Percentiles rank a stretch among this genome's conserved stretches.
These are phyloP conservation scores for Gracilinanus agilis DNA, from an alignment of 2,113 vertebrate species.

Conservation along the genomic window DNA sequence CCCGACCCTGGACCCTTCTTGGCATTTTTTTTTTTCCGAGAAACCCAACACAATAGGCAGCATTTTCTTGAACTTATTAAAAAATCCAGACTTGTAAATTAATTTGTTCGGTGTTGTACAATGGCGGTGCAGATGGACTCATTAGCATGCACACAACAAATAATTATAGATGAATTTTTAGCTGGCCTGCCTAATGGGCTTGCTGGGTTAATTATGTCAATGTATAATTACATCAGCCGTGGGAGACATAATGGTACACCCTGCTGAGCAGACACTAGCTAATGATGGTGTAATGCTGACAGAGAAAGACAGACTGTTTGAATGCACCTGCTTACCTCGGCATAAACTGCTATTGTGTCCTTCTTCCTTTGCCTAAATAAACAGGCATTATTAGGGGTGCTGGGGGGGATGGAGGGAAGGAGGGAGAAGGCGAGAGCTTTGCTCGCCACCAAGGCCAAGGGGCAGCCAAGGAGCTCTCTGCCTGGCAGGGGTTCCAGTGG, in stretches of 20 bases:
- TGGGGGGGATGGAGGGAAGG: neutral
- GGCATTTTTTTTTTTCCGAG: slow-evolving; percentile 71
- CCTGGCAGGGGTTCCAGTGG: neutral
- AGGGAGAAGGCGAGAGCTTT: neutral
- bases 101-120: slow-evolving; percentile 99
- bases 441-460: slow-evolving; percentile 45
- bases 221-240: slow-evolving; percentile 99
- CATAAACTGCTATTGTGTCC: slow-evolving; percentile 79
- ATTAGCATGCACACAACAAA: slow-evolving; percentile 99
- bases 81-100: slow-evolving; percentile 99
- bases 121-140: slow-evolving; percentile 99
- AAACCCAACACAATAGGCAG: slow-evolving; percentile 85
- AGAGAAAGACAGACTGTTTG: slow-evolving; percentile 89
- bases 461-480: neutral
- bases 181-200: slow-evolving; percentile 99
- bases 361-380: slow-evolving; percentile 65
- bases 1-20: slow-evolving; percentile 67
- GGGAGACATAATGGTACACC: slow-evolving; percentile 96
- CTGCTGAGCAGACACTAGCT: slow-evolving; percentile 94
- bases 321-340: slow-evolving; percentile 93
- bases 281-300: slow-evolving; percentile 95
- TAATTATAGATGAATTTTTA: slow-evolving; percentile 99
- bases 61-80: slow-evolving; percentile 89
- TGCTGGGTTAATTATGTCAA: slow-evolving; percentile 99
- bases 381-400: slow-evolving; percentile 22